Base-by-base conservation (phyloP, 2,113 vertebrate genomes). In the Platichthys flesus region DNA sequence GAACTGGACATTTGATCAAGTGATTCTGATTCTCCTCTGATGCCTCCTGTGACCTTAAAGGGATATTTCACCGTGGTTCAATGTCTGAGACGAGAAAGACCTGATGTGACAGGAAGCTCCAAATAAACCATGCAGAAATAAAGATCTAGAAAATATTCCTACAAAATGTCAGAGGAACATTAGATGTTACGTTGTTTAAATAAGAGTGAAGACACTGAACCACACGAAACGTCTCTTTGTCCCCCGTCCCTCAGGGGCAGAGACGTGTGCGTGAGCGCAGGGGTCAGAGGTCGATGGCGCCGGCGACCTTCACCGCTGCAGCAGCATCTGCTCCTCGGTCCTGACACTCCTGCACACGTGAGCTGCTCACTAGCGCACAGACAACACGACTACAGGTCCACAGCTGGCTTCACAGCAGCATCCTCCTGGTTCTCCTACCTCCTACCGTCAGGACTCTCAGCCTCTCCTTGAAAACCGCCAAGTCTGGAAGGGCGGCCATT, bases 391-490 rank as follows among this genome's bases (percentile, higher is more conserved):
- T 71, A 49, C 9, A 64, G 35, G 45, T 0, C 2, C 57, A 21
- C 79, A 72, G 65, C n/a, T n/a, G 66, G 16, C 69, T 71, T 52
- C 52, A 54, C 54, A 65, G 64, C 76, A 71, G 21, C 87, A 84
- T 88, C 52, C 59, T 67, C 5, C 24, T 35, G 3, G 67, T 93
- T 91, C 88, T 88, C 97, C 81, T 99, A 99, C 97, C 97, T 99
- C 97, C 98, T 85, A 98, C 96, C 74, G 96, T 98, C 85, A 99
- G 96, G 94, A 96, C 89, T 94, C 94, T 93, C 92, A 99, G 96
- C 89, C 97, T 96, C 87, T 97, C 96, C 97, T 97, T 95, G 96
- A 96, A 97, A 92, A 95, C 92, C 69, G 95, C 93, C 84, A 98
- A 92, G 89, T 98, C 97, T 98, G 94, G 94, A 94, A 84, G 83